A percentile compares a stretch with the other conserved stretches of the same genome.
phyloP scores from a whole-genome alignment of 2,797 vertebrate genomes.

The Eidolon dupreanum region DNA sequence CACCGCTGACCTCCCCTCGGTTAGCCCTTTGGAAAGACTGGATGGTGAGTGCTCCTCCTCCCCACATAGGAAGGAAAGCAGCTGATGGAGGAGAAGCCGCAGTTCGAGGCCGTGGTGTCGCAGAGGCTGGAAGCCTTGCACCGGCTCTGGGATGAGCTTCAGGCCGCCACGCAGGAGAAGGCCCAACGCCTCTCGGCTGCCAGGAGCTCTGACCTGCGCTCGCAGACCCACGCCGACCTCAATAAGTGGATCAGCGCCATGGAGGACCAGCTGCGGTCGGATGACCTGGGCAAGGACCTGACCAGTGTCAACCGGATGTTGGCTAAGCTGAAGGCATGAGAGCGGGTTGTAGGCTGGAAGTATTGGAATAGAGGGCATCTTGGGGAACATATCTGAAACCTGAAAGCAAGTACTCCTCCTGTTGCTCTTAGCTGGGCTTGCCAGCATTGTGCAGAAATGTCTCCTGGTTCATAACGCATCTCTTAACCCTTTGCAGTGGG shows the following conservation, averaged over 20 bases:
- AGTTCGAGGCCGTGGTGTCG: slow-evolving; percentile 87
- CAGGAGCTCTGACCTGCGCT: slow-evolving; percentile 92
- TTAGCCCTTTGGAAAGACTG: neutral
- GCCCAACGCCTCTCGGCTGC: slow-evolving; percentile 93
- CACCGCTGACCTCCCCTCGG: neutral
- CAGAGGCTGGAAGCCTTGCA: slow-evolving; percentile 89
- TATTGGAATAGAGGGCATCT: neutral
- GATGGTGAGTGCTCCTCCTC: neutral
- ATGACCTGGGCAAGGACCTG: slow-evolving; percentile 93
- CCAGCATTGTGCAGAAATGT: neutral
- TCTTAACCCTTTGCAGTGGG: neutral
- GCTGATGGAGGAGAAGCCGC: slow-evolving; percentile 91
- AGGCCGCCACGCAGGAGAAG: slow-evolving; percentile 90
- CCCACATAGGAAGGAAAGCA: slow-evolving; percentile 91
- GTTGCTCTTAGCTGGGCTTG: neutral
- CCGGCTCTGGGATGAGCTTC: slow-evolving; percentile 91
- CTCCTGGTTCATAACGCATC: neutral
- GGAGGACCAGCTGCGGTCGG: slow-evolving; percentile 90
- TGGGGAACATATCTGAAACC: neutral
- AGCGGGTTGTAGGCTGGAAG: neutral
- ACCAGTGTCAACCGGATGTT: slow-evolving; percentile 95
- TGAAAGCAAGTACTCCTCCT: neutral
- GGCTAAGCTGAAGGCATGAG: slow-evolving; percentile 93
- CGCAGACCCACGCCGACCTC: slow-evolving; percentile 92
- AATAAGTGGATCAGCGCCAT: slow-evolving; percentile 91